Base-by-base conservation (phyloP, 1,140 invertebrate genomes). In the Sipha flava region DNA sequence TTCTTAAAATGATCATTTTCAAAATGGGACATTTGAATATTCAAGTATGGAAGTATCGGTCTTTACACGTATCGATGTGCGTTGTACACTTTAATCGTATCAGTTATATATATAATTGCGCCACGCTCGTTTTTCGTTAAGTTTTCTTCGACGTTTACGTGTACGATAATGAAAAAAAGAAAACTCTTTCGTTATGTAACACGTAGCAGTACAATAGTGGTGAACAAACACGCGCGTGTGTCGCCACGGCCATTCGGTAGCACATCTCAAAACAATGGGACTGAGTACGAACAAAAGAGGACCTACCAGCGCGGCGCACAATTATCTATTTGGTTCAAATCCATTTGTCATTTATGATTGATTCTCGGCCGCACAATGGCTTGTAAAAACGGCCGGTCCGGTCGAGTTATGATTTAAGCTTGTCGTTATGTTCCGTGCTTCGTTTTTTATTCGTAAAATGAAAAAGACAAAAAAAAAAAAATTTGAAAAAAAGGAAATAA, bases 281-380 rank as follows among this genome's bases (percentile, higher is more conserved):
- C 62, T 21, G 7, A n/a, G 34, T 1, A 21, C 7, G 40, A 52
- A 73, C 70, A 73, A 73, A 52, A 37, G 59, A 73, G 45, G 70
- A 73, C 70, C 70, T 73, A 73, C 70, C 70, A 18, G 70, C 29
- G 70, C 10, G 70, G 70, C 52, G 52, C 45, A 31, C 29, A 29
- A 49, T 34, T 21, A 73, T 73, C 45, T 72, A 72, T n/a, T 3
- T 72, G 26, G 68, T 72, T 49, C 68, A 29, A 72, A 72, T 49
- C 45, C 68, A 72, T 73, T 73, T 73, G 70, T 73, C 70, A 52
- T 73, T 73, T 73, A 52, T 52, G 70, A 73, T 73, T 73, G 70
- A 73, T 73, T 73, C 70, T 31, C 26, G 26, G 70, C 26, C 70
- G 26, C 45, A 73, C 70, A 73, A 73, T 73, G 29, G 40, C 43